Base-by-base conservation (phyloP, 2,888 invertebrate genomes). In the Galerucella pusilla region DNA sequence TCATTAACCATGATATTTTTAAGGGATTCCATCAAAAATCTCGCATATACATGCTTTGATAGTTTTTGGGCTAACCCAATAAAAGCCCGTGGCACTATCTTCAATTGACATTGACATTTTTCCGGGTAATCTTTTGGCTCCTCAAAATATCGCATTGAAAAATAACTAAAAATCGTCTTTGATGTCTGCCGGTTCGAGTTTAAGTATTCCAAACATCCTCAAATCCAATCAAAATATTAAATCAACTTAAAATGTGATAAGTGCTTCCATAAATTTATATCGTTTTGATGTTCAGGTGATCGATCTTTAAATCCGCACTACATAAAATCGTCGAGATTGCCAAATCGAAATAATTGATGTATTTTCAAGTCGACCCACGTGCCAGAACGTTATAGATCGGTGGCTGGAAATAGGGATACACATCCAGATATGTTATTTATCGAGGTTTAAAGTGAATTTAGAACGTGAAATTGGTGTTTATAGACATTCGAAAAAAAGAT, bases 211-310 rank as follows among this genome's bases (percentile, higher is more conserved):
- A 7, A n/a, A n/a, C 52, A 52, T 7, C 14, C 0, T 6, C n/a
- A 7, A 52, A 52, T 52, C 14, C 14, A 14, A 52, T 52, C 52
- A 52, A 28, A 20, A 60, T 60, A 25, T 60, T n/a, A 25, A 73
- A 73, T 68, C 20, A 42, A 28, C 60, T 52, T 67, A 61, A 20
- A 20, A 77, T 74, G 74, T 78, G 77, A 57, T 68, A 73, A 71
- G 42, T 42, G 69, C 75, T 80, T 82, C 81, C 81, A 82, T 83
- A 81, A 83, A 82, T 83, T 83, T 80, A 83, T 82, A 81, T 82
- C 79, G 80, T 75, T 77, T 79, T 74, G 76, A 74, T 79, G 78
- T 80, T 74, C 74, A 76, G 78, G 74, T 76, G 79, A 82, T 82
- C 81, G 25, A 63, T 63, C 81, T 78, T 79, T 80, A 81, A 80